Evolutionary conservation across 2,888 invertebrate species (phyloP), one percentile per base, ranked within the genome.

Genomic region (Tenthredo notha): DNA sequence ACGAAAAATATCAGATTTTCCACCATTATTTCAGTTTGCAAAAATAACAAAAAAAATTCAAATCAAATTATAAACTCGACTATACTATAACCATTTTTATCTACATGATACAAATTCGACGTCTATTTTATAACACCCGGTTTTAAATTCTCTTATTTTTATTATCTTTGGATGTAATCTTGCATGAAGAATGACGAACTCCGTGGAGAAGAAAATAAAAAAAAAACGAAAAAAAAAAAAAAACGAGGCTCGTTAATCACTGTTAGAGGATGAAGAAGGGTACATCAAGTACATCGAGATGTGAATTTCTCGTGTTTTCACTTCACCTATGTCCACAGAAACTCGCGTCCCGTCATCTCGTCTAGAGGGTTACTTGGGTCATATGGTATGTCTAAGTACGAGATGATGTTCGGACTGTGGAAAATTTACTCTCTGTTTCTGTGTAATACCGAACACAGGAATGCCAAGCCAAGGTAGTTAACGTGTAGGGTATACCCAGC

Each of bases 301-400:
- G 50, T 54, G 54, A n/a, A 77, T 77, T 77, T 50, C 50, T 54
- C 77, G 33, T 77, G 77, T 77, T 77, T 77, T 54, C 77, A 77
- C 77, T 9, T 77, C 77, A 54, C 77, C 77, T 77, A 43, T 77
- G 54, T 33, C 29, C 54, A 47, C 50, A 29, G 9, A 54, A 50
- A 18, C n/a, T 7, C 77, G 47, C 12, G 43, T 50, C 25, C 7
- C 7, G 50, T 50, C 77, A 77, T 25, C 50, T 47, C 18, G 50
- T 77, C 29, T 50, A 77, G n/a, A 33, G n/a, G 77, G 77, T 77
- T 29, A 18, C 5, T 1, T 9, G n/a, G 77, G 77, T 77, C 77
- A 77, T n/a, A 77, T 10, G 77, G 50, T 47, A 54, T 50, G 54
- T 50, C 18, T 47, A 75, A 15, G n/a, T 18, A 47, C 29, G 25